Evolutionary conservation across 2,797 vertebrate genomes (phyloP).

Genomic region (Hemibagrus guttatus): DNA sequence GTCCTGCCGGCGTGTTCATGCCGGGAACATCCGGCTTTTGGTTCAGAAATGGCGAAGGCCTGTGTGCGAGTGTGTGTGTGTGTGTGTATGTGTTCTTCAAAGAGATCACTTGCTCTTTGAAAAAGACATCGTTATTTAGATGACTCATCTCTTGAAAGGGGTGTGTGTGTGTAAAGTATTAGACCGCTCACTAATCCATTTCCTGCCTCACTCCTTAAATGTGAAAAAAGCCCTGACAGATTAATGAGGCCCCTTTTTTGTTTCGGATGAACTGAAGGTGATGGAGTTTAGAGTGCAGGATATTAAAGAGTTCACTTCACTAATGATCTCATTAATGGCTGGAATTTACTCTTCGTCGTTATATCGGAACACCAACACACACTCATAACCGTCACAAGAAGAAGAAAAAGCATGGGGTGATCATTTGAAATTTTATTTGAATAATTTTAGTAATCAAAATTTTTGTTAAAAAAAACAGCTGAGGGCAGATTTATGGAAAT

Average conservation of each 20-base stretch:
- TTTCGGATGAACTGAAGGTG: background rate
- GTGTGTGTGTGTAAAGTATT: constrained; percentile 67
- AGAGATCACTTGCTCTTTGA: constrained; percentile 58
- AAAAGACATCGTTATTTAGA: constrained; percentile 72
- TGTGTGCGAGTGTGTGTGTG: background rate
- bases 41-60: constrained; percentile 10
- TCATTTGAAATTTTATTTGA: background rate
- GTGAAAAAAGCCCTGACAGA: background rate
- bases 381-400: background rate
- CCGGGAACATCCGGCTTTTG: background rate
- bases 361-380: background rate
- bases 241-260: background rate
- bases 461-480: background rate
- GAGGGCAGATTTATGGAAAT: background rate
- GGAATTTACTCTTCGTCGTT: background rate
- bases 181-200: constrained; percentile 55
- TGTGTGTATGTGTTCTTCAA: constrained; percentile 27
- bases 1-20: constrained; percentile 25
- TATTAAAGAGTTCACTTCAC: background rate
- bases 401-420: background rate
- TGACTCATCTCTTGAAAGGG: constrained; percentile 67
- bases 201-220: constrained; percentile 48
- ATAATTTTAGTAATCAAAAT: background rate
- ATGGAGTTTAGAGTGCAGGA: background rate
- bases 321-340: background rate